Evolutionary conservation across 2,113 vertebrate genomes (phyloP).

Genomic region (Oreocharis arfaki): DNA sequence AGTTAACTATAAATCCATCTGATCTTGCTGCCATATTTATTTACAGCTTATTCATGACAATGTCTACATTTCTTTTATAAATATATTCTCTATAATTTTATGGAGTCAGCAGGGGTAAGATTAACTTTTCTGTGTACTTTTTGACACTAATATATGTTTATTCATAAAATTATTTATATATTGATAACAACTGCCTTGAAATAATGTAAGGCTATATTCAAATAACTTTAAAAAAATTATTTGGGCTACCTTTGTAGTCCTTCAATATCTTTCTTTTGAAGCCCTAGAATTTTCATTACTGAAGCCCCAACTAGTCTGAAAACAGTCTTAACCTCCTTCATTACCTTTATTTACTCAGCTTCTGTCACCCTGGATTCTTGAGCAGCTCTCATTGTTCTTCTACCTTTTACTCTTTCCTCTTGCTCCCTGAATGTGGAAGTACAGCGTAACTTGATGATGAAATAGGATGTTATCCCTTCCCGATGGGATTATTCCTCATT

Average conservation of each 20-base stretch:
- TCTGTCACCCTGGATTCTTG: neutral
- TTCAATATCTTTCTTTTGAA: neutral
- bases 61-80: neutral
- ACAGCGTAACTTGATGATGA: neutral
- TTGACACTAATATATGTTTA: neutral
- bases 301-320: neutral
- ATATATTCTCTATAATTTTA: neutral
- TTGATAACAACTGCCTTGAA: neutral
- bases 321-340: neutral
- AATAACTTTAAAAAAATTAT: neutral
- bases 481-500: neutral
- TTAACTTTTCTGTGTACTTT: neutral
- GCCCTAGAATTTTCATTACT: neutral
- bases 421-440: neutral
- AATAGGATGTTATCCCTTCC: slow-evolving; percentile 27
- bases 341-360: neutral
- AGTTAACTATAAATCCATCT: neutral
- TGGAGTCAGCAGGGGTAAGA: neutral
- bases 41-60: neutral
- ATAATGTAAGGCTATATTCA: neutral
- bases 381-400: neutral
- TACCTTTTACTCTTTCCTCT: neutral
- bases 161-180: neutral
- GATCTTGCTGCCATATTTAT: neutral
- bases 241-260: neutral